These are phyloP conservation scores for Drosophila kanapiae DNA, from an alignment of 1,140 invertebrate species.

Conservation along the genomic window DNA sequence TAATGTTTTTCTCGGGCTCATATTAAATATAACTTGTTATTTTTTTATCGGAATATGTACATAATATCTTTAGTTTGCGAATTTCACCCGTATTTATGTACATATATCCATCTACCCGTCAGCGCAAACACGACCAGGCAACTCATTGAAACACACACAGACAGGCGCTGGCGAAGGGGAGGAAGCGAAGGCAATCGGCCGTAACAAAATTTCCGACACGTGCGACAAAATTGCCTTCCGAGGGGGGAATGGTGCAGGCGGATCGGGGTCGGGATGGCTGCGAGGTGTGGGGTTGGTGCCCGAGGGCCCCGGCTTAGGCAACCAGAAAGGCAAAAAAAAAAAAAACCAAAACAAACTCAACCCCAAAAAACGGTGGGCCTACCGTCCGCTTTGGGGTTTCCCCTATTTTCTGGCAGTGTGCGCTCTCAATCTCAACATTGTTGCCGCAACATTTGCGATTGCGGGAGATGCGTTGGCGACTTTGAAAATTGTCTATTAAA, in stretches of 20 bases:
- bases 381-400: background rate
- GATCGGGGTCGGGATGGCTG: background rate
- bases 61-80: background rate
- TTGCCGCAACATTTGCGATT: slow-evolving; percentile 42
- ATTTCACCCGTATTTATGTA: slow-evolving; percentile 9
- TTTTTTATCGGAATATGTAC: no score
- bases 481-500: slow-evolving; percentile 12
- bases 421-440: slow-evolving; percentile 15
- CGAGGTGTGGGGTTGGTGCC: slow-evolving; percentile 15
- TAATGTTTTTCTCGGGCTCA: no score
- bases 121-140: slow-evolving; percentile 26
- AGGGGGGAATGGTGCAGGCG: background rate
- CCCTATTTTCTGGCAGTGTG: slow-evolving; percentile 28
- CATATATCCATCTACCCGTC: slow-evolving; percentile 20
- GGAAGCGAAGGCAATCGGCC: slow-evolving; percentile 74
- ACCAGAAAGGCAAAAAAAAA: slow-evolving; percentile 27
- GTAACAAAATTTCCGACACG: slow-evolving; percentile 83
- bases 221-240: slow-evolving; percentile 74
- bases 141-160: slow-evolving; percentile 36
- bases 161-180: slow-evolving; percentile 21
- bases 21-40: no score
- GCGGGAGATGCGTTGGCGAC: slow-evolving; percentile 23
- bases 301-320: slow-evolving; percentile 28
- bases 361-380: slow-evolving; percentile 1
- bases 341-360: slow-evolving; percentile 49